Percentiles rank a stretch among this genome's conserved stretches.
These are phyloP conservation scores for Catajapyx aquilonaris DNA, from an alignment of 1,140 invertebrate species.

Conservation along the genomic window DNA sequence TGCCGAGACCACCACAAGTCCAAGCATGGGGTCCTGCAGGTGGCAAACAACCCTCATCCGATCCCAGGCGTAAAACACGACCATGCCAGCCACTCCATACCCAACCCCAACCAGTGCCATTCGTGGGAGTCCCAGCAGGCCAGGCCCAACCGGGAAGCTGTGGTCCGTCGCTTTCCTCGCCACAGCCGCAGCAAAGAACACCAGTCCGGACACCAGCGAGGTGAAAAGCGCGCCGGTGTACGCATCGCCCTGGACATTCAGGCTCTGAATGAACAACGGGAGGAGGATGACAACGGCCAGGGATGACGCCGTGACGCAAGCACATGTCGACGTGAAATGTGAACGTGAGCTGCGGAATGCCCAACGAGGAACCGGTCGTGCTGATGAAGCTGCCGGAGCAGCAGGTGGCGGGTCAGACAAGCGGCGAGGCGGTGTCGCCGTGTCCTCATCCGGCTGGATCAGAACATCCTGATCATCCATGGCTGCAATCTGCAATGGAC, in stretches of 20 bases:
- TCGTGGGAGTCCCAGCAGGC: constrained; percentile 7
- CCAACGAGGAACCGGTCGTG: background rate
- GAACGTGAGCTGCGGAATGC: constrained; percentile 4
- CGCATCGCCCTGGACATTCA: constrained; percentile 8
- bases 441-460: constrained; percentile 2
- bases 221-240: constrained; percentile 6
- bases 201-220: constrained; percentile 2
- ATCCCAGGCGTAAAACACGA: constrained; percentile 17
- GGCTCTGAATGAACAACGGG: constrained; percentile 6
- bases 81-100: constrained; percentile 10
- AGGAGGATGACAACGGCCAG: constrained; percentile 6
- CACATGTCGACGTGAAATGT: constrained; percentile 5
- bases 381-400: background rate
- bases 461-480: constrained; percentile 1
- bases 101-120: constrained; percentile 11
- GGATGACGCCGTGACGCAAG: constrained; percentile 5
- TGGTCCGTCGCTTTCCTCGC: constrained; percentile 2
- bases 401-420: too few relatives aligned
- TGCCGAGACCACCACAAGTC: constrained; percentile 30
- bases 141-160: constrained; percentile 6
- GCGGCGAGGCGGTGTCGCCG: too few relatives aligned
- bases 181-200: constrained; percentile 4
- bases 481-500: too few relatives aligned
- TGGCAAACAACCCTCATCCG: constrained; percentile 30
- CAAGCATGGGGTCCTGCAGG: constrained; percentile 35